Evolutionary conservation across 2,888 invertebrate species (phyloP).

Genomic region (Thysanoteuthis rhombus): DNA sequence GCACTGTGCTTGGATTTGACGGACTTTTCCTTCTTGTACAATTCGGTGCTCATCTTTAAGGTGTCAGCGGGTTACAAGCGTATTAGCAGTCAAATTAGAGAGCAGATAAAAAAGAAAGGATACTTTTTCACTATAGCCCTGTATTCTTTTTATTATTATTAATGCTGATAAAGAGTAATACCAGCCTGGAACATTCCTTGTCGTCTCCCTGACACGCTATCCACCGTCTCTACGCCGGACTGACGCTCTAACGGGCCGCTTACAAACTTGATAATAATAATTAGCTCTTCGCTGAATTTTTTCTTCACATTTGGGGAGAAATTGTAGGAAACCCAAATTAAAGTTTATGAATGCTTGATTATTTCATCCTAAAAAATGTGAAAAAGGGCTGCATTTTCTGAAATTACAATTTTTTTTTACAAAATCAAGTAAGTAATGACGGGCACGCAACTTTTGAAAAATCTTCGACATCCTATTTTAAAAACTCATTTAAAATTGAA

Average conservation of each 20-base stretch:
- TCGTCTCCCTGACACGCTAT: background rate
- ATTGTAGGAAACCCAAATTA: background rate
- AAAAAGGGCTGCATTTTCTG: background rate
- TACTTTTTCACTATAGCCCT: background rate
- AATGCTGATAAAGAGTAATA: background rate
- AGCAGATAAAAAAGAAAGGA: background rate
- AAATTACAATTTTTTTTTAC: background rate
- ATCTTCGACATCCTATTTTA: too few species aligned
- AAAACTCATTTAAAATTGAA: too few species aligned
- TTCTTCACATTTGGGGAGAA: background rate
- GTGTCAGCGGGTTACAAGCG: background rate
- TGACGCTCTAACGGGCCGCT: background rate
- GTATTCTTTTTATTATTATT: background rate
- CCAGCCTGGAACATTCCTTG: conserved; percentile 22
- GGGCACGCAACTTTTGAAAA: too few species aligned
- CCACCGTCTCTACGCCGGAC: conserved; percentile 18
- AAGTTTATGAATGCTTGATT: background rate
- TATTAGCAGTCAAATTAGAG: background rate
- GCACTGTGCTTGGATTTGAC: conserved; percentile 60
- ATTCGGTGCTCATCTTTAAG: conserved; percentile 32
- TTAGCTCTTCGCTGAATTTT: background rate
- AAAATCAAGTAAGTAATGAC: too few species aligned
- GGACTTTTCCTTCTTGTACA: conserved; percentile 62
- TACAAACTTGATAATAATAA: background rate
- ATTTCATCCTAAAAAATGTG: background rate